Evolutionary conservation across 92 coral and sea anemone genomes (phyloP).

Genomic region (Parazoanthus darwini): DNA sequence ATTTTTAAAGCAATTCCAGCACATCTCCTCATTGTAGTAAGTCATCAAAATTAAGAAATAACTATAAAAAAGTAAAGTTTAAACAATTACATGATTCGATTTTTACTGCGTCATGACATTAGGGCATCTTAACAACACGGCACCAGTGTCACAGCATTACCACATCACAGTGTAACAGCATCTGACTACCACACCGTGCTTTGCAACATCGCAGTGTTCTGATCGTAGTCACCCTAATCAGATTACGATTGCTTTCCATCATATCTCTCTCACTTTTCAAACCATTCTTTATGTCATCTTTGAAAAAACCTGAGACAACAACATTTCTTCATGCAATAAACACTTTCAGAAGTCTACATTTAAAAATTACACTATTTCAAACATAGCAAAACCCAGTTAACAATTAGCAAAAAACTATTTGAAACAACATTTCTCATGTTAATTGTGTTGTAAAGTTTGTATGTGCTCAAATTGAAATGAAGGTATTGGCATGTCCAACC

Average conservation of each 20-base stretch:
- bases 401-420: conserved; percentile 10
- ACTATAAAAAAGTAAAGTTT: conserved; percentile 4
- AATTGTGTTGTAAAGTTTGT: conserved; percentile 11
- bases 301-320: conserved; percentile 13
- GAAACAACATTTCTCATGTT: conserved; percentile 12
- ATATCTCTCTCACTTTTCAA: conserved; percentile 12
- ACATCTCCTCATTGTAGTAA: conserved; percentile 7
- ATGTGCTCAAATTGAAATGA: conserved; percentile 12
- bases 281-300: conserved; percentile 12
- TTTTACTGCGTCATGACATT: conserved; percentile 13
- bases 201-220: conserved; percentile 14
- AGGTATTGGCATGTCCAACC: conserved; percentile 15
- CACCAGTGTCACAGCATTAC: conserved; percentile 15
- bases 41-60: conserved; percentile 4
- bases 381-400: conserved; percentile 13
- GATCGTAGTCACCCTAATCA: conserved; percentile 14
- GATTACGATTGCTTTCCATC: conserved; percentile 13
- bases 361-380: conserved; percentile 10
- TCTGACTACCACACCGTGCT: conserved; percentile 15
- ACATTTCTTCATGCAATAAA: conserved; percentile 11
- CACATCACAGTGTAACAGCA: conserved; percentile 9
- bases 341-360: conserved; percentile 13
- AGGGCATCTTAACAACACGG: conserved; percentile 12
- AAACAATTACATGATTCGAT: conserved; percentile 11
- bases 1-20: conserved; percentile 12